A percentile compares a stretch with the other conserved stretches of the same genome.
Evolutionary conservation across 2,888 invertebrate genomes (phyloP).

Genomic region (Scaptomyza reducta): DNA sequence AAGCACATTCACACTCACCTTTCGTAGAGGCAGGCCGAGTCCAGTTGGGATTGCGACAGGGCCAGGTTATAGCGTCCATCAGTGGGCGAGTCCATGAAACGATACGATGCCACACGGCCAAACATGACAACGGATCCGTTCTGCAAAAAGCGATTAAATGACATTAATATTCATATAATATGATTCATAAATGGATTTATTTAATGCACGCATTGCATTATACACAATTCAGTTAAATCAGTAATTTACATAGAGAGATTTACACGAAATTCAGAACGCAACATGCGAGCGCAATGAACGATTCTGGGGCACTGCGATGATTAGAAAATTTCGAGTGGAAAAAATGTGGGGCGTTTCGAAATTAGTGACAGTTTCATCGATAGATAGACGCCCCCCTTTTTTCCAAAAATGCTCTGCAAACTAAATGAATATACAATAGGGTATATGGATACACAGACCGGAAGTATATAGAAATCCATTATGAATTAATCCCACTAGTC

Average conservation of each 20-base stretch:
- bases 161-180: background rate
- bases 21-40: conserved; percentile 92
- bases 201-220: conserved; percentile 30
- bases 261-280: too few relatives aligned
- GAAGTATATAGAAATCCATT: too few relatives aligned
- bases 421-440: background rate
- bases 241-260: too few relatives aligned
- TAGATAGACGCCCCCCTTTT: conserved; percentile 62
- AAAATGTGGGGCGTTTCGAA: conserved; percentile 73
- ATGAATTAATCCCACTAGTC: too few relatives aligned
- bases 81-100: conserved; percentile 92
- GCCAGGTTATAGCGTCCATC: conserved; percentile 91
- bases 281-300: conserved; percentile 42
- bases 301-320: conserved; percentile 51
- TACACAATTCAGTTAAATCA: too few relatives aligned
- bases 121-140: conserved; percentile 94
- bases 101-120: conserved; percentile 93
- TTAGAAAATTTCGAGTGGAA: conserved; percentile 33
- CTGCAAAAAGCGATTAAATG: conserved; percentile 82
- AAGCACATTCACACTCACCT: conserved; percentile 86
- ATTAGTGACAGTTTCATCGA: conserved; percentile 34
- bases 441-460: background rate
- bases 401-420: conserved; percentile 2
- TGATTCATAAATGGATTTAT: conserved; percentile 33
- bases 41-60: conserved; percentile 89